Conservation (phyloP, 1,140 invertebrate species). For the Aphelenchoides besseyi region DNA sequence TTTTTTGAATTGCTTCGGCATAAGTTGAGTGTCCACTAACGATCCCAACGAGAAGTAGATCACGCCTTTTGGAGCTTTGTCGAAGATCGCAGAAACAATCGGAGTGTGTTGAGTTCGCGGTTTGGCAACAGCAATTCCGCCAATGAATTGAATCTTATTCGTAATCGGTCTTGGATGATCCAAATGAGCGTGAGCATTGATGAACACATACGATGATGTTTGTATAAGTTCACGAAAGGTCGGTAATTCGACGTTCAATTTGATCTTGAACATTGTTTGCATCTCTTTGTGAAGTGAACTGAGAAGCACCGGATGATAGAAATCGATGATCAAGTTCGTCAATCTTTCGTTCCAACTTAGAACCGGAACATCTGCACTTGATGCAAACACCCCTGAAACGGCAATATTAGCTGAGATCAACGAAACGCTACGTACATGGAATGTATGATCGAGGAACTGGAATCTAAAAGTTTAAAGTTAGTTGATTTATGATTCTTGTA, state of each 20-base stretch:
- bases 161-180: constrained; percentile 25
- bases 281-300: neutral
- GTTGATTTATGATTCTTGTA: neutral
- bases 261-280: constrained; percentile 17
- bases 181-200: constrained; percentile 19
- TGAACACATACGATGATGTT: constrained; percentile 25
- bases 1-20: constrained; percentile 37
- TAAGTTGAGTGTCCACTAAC: constrained; percentile 22
- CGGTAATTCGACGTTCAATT: constrained; percentile 7
- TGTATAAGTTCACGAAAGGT: constrained; percentile 4
- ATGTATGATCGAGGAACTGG: constrained; percentile 28
- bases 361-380: constrained; percentile 14
- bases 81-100: neutral
- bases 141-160: constrained; percentile 23
- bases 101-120: constrained; percentile 4
- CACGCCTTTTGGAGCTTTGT: neutral
- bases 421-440: constrained; percentile 25
- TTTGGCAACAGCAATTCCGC: constrained; percentile 25
- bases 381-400: constrained; percentile 8
- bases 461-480: too few relatives aligned
- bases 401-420: neutral
- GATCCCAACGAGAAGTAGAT: neutral
- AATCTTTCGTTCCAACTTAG: constrained; percentile 9
- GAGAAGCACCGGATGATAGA: constrained; percentile 10
- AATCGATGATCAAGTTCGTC: constrained; percentile 15